These are phyloP conservation scores for Apistogramma diplotaenia DNA, from an alignment of 2,113 vertebrate species.

Conservation along the genomic window DNA sequence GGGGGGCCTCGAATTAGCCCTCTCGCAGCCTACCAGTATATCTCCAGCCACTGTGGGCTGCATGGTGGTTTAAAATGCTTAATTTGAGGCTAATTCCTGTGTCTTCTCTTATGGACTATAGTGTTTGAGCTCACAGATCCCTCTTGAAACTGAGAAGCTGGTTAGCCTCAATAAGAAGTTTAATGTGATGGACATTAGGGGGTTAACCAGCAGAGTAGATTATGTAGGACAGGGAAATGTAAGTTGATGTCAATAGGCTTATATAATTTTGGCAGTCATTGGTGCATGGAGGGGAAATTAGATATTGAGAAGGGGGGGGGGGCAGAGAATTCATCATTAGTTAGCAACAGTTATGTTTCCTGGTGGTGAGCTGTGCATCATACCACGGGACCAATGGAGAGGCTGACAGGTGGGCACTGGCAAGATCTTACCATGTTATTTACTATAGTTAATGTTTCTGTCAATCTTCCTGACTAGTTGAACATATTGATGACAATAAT, in stretches of 20 bases:
- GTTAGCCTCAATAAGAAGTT: conserved; percentile 17
- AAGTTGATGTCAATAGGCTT: neutral
- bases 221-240: conserved; percentile 11
- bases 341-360: neutral
- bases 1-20: neutral
- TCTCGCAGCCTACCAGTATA: neutral
- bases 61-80: neutral
- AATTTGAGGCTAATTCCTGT: conserved; percentile 5
- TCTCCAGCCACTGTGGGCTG: neutral
- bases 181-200: conserved; percentile 12
- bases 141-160: conserved; percentile 44
- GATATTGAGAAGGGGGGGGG: neutral
- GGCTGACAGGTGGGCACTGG: neutral
- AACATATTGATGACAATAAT: neutral
- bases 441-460: neutral
- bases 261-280: neutral
- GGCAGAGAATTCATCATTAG: neutral
- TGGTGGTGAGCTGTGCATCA: neutral
- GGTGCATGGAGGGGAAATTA: neutral
- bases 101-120: neutral
- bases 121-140: conserved; percentile 11
- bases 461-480: neutral
- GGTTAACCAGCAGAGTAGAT: neutral
- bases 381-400: neutral
- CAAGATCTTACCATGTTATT: neutral